phyloP scores from a whole-genome alignment of 2,888 invertebrate genomes.

The Nysson spinosus region DNA sequence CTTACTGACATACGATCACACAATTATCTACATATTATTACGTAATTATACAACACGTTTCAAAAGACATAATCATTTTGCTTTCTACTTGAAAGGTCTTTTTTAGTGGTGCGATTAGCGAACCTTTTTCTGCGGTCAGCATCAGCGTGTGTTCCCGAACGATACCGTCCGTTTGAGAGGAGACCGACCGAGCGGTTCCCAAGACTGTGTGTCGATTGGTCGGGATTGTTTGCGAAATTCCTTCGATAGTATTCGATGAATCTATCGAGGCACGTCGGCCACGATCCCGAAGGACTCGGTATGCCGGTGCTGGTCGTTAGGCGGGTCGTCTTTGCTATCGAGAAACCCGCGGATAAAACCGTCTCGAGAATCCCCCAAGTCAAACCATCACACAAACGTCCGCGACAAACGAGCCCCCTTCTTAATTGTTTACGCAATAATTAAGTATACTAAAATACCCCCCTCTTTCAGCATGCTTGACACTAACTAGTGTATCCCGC shows the following conservation, averaged over 20 bases:
- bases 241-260: conserved; percentile 78
- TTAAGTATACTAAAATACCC: conserved; percentile 23
- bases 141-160: conserved; percentile 41
- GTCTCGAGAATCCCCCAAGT: conserved; percentile 55
- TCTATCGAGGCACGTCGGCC: conserved; percentile 76
- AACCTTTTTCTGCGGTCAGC: too few species aligned
- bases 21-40: too few species aligned
- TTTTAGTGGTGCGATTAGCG: too few species aligned
- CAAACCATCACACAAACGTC: conserved; percentile 49
- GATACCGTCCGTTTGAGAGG: conserved; percentile 69
- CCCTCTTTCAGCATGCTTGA: neutral
- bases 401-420: conserved; percentile 12
- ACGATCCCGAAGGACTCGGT: conserved; percentile 62
- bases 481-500: neutral
- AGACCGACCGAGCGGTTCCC: conserved; percentile 69
- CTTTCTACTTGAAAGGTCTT: too few species aligned
- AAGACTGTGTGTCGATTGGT: conserved; percentile 75
- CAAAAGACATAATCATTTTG: too few species aligned
- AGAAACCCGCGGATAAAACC: conserved; percentile 61
- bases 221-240: conserved; percentile 75
- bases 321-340: conserved; percentile 65
- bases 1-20: too few species aligned
- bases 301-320: conserved; percentile 71
- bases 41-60: too few species aligned
- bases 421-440: conserved; percentile 54